Evolutionary conservation across 2,113 vertebrate genomes (phyloP).

Genomic region (Aptenodytes forsteri): DNA sequence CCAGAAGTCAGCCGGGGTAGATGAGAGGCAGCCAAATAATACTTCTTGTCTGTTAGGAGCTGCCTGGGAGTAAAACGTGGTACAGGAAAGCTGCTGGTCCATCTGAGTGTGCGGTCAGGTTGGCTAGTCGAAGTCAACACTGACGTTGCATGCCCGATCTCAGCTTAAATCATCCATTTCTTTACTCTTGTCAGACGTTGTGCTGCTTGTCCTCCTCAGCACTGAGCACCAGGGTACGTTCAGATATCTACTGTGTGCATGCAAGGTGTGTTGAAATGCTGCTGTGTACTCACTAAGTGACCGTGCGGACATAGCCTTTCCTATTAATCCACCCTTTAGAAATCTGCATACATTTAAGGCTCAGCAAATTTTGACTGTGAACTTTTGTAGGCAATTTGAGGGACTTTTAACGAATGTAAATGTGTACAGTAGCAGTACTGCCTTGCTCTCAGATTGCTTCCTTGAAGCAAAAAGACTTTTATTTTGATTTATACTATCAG

Average conservation of each 20-base stretch:
- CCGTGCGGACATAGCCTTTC: rapidly evolving
- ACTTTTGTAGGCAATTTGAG: neutral
- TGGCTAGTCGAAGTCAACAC: neutral
- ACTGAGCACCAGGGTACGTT: rapidly evolving
- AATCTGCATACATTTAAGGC: neutral
- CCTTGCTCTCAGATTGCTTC: neutral
- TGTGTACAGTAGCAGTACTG: neutral
- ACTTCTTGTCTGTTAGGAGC: neutral
- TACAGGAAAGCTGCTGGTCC: neutral
- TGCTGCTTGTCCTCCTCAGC: neutral
- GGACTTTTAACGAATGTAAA: neutral
- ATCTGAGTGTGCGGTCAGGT: rapidly evolving
- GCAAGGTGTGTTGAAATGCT: neutral
- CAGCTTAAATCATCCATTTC: neutral
- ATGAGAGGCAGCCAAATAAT: neutral
- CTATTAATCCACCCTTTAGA: neutral
- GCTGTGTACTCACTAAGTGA: rapidly evolving
- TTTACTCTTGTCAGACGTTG: rapidly evolving
- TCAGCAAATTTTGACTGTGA: neutral
- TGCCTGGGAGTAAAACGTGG: neutral
- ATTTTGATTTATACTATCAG: neutral
- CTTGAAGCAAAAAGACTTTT: neutral
- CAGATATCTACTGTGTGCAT: rapidly evolving
- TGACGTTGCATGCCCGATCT: rapidly evolving
- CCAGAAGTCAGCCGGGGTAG: neutral